Conservation (phyloP, 2,797 vertebrate species). For the Loris lydekkerianus region DNA sequence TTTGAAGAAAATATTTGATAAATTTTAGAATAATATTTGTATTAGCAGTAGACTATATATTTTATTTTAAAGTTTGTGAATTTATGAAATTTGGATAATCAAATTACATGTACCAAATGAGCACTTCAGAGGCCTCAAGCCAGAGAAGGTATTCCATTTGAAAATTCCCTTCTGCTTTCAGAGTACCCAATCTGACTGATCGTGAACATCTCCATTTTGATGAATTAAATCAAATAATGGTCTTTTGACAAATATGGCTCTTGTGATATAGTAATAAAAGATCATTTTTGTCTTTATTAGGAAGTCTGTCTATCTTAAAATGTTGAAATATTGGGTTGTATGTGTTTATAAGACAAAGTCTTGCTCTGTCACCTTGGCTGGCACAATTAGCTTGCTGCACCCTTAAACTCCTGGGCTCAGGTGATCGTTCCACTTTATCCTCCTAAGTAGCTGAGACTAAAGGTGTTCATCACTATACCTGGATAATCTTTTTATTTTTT, state of each 20-base stretch:
- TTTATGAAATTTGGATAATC: not conserved
- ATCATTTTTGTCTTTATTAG: not conserved
- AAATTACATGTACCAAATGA: not conserved
- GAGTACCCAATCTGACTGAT: not conserved
- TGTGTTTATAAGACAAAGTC: no score
- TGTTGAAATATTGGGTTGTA: not conserved
- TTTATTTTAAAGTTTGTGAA: constrained; percentile 32
- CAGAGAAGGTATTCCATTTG: not conserved
- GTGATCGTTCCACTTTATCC: not conserved
- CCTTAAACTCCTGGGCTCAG: not conserved
- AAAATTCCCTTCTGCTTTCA: not conserved
- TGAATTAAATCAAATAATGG: not conserved
- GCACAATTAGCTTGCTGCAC: not conserved
- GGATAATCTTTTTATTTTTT: not conserved
- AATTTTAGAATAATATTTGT: constrained; percentile 45
- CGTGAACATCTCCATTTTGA: not conserved
- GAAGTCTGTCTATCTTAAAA: constrained; percentile 7
- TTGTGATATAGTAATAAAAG: not conserved
- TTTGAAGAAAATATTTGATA: constrained; percentile 56
- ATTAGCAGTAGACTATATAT: not conserved
- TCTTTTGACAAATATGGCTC: not conserved
- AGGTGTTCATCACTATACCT: not conserved
- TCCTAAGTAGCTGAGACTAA: not conserved
- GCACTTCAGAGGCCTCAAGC: not conserved
- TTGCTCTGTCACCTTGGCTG: not conserved